Base-by-base conservation (phyloP, 2,797 vertebrate species). In the Hyperoplus lanceolatus region DNA sequence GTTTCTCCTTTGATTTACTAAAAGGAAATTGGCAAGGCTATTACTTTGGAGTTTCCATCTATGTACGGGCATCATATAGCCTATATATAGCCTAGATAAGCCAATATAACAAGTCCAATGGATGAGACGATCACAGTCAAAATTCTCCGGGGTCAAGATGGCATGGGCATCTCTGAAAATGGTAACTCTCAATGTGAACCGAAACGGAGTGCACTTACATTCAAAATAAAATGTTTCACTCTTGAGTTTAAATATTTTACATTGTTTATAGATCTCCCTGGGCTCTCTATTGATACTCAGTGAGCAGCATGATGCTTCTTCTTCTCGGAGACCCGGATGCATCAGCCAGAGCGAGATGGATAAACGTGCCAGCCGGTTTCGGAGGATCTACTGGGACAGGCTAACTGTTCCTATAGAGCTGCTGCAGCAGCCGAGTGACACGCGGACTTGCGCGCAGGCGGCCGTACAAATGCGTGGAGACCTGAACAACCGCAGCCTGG, bases 401-500 rank as follows among this genome's bases (percentile, higher is more conserved):
- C 39, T 36, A 63, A 9, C 1, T 0, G 16, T 41, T 4, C 69
- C 90, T 0, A 0, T 51, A 0, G 73, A 89, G 16, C 61, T 18
- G 3, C 48, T 63, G 0, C 75, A n/a, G 16, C 29, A 74, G 1
- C 21, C 0, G 51, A 9, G 2, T 38, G 16, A 1, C 79, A 0
- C 46, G 61, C 1, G 4, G 80, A n/a, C 73, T 8, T 82, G 82
- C 65, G 38, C 0, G 4, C 9, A 51, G 14, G 5, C 12, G 6
- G 57, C 10, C 18, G 0, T 0, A 0, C 13, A 45, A 7, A 84
- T 88, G 0, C 3, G 69, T n/a, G 41, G 42, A 0, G 42, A n/a
- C 0, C 0, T 2, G 29, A 80, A 82, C 4, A 66, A 86, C 36
- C 93, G 96, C 18, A 93, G 96, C 71, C 83, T 96, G 75, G 94